Conservation (phyloP, 2,888 invertebrate genomes). For the Drosophila kokeensis region DNA sequence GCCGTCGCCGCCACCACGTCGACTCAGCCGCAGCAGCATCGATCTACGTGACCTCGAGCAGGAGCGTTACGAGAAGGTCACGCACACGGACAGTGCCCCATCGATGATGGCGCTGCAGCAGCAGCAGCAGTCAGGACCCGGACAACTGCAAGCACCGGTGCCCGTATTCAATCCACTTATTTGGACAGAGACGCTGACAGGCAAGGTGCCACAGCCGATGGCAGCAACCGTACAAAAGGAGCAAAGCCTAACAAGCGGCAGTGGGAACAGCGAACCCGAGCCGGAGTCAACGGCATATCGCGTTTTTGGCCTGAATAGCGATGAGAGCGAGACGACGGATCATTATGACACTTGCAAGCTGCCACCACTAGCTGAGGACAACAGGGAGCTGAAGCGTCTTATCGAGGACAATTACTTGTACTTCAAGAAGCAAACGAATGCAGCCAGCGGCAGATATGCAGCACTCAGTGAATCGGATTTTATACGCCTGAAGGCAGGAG, state of each 20-base stretch:
- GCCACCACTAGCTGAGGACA: slow-evolving; percentile 84
- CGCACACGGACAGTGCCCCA: slow-evolving; percentile 85
- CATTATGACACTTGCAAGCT: slow-evolving; percentile 77
- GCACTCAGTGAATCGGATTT: slow-evolving; percentile 85
- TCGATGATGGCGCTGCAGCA: slow-evolving; percentile 85
- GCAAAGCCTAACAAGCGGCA: slow-evolving; percentile 72
- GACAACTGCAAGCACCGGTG: slow-evolving; percentile 67
- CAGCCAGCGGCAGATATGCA: slow-evolving; percentile 72
- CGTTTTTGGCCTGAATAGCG: slow-evolving; percentile 75
- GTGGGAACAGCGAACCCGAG: slow-evolving; percentile 74
- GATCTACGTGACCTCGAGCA: slow-evolving; percentile 85
- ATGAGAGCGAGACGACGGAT: slow-evolving; percentile 82
- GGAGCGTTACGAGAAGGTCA: slow-evolving; percentile 85
- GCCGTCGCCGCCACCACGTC: slow-evolving; percentile 85
- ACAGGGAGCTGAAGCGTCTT: slow-evolving; percentile 84
- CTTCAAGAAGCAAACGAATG: slow-evolving; percentile 81
- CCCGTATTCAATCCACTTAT: slow-evolving; percentile 73
- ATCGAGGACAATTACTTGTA: slow-evolving; percentile 85
- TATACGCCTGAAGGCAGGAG: slow-evolving; percentile 81
- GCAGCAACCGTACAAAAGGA: slow-evolving; percentile 45
- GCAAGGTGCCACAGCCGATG: slow-evolving; percentile 21
- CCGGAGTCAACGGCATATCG: slow-evolving; percentile 72
- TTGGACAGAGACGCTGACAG: slow-evolving; percentile 69
- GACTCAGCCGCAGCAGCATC: slow-evolving; percentile 85
- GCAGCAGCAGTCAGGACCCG: slow-evolving; percentile 60